Conservation (phyloP, 2,797 vertebrate genomes). For the Chelon labrosus region DNA sequence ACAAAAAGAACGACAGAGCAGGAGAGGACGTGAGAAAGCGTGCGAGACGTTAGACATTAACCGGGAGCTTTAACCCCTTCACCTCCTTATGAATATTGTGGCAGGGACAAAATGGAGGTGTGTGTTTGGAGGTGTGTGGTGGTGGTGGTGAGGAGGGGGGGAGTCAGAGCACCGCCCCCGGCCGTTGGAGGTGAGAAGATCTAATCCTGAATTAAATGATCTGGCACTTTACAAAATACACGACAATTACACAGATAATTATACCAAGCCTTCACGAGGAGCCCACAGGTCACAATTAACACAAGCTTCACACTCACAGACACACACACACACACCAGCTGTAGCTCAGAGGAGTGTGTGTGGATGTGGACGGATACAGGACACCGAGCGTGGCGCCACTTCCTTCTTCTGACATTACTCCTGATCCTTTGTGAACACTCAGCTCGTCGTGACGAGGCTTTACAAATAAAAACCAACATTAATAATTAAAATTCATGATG, state of each 20-base stretch:
- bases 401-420: too few species aligned
- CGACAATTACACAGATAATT: slow-evolving; percentile 88
- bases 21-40: slow-evolving; percentile 51
- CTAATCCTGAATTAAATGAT: slow-evolving; percentile 87
- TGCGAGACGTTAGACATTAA: background rate
- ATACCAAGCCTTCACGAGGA: slow-evolving; percentile 82
- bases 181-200: slow-evolving; percentile 84
- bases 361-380: too few species aligned
- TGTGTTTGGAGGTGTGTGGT: slow-evolving; percentile 35
- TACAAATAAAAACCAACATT: too few species aligned
- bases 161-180: slow-evolving; percentile 65
- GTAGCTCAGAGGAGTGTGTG: too few species aligned
- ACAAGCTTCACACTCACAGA: slow-evolving; percentile 6
- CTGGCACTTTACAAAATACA: slow-evolving; percentile 88
- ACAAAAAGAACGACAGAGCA: slow-evolving; percentile 58
- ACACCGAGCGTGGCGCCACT: too few species aligned
- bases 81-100: slow-evolving; percentile 30
- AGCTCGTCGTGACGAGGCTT: too few species aligned
- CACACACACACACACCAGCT: slow-evolving; percentile 14
- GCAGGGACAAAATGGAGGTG: slow-evolving; percentile 25
- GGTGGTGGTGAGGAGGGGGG: background rate
- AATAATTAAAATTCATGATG: too few species aligned
- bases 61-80: slow-evolving; percentile 31
- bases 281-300: slow-evolving; percentile 83
- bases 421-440: too few species aligned